Percentiles rank a stretch among this genome's conserved stretches.
Evolutionary conservation across 2,888 invertebrate species (phyloP).

Genomic region (Tachina lurida): DNA sequence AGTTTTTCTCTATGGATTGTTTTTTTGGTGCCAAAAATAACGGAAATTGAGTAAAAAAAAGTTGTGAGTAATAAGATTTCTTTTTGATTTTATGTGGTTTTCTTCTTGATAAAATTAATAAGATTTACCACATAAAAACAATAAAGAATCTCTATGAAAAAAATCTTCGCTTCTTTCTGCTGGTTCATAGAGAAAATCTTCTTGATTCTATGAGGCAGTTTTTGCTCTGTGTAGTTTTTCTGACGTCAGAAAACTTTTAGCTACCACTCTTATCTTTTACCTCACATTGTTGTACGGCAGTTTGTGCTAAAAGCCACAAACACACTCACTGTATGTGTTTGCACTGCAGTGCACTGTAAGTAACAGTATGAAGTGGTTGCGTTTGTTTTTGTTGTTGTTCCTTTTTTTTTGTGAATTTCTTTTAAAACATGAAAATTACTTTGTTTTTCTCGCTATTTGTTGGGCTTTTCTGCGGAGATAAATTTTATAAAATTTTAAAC

Average conservation of each 20-base stretch:
- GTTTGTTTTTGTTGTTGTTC: not conserved
- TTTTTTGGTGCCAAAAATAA: too few relatives aligned
- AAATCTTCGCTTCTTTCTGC: too few relatives aligned
- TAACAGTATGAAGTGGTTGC: conserved; percentile 37
- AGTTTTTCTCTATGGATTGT: too few relatives aligned
- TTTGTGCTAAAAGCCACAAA: conserved; percentile 45
- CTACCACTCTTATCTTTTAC: conserved; percentile 3
- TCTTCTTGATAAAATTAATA: too few relatives aligned
- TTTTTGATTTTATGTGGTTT: too few relatives aligned
- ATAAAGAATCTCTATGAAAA: too few relatives aligned
- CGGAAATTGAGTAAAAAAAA: too few relatives aligned
- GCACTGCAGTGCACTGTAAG: conserved; percentile 6
- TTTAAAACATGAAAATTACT: conserved; percentile 44
- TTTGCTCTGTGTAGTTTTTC: too few relatives aligned
- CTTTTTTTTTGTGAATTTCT: conserved; percentile 27
- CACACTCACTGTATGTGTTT: not conserved
- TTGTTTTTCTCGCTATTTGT: conserved; percentile 21
- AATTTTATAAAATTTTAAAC: conserved; percentile 56
- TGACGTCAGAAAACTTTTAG: not conserved
- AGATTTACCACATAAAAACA: too few relatives aligned
- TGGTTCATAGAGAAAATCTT: too few relatives aligned
- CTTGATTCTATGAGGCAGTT: too few relatives aligned
- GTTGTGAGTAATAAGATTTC: too few relatives aligned
- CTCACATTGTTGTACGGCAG: conserved; percentile 28
- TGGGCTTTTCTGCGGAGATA: conserved; percentile 15